phyloP scores from a whole-genome alignment of 1,140 invertebrate species.

The Gonioctena quinquepunctata region DNA sequence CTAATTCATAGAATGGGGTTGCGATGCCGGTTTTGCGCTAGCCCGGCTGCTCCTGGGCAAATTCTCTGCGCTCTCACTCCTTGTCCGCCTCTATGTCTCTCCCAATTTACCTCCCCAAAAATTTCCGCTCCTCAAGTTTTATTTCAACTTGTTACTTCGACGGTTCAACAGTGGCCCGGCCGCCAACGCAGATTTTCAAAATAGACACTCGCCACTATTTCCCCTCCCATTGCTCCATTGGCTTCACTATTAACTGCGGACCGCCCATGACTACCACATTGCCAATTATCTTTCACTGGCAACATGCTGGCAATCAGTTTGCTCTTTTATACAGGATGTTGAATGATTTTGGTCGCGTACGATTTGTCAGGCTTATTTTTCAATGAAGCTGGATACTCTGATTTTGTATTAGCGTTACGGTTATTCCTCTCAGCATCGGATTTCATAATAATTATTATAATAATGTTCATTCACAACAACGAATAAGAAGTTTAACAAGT shows the following conservation, averaged over 20 bases:
- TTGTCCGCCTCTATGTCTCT: constrained; percentile 6
- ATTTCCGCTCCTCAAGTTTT: neutral
- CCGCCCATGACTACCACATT: constrained; percentile 5
- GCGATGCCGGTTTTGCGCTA: constrained; percentile 20
- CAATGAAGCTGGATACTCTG: too few species aligned
- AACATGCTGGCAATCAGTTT: neutral
- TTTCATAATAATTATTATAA: too few species aligned
- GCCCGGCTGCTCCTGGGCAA: constrained; percentile 14
- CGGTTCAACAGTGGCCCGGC: neutral
- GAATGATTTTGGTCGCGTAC: too few species aligned
- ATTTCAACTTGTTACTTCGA: neutral
- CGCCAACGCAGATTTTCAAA: constrained; percentile 7
- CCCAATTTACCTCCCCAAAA: neutral
- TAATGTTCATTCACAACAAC: too few species aligned
- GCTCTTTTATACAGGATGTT: neutral
- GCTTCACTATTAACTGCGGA: constrained; percentile 5
- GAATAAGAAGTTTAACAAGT: too few species aligned
- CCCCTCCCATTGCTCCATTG: neutral
- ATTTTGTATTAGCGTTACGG: too few species aligned
- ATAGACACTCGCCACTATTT: neutral
- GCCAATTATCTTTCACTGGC: neutral
- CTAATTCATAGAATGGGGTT: constrained; percentile 19
- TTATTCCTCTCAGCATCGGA: too few species aligned
- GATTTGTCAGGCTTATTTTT: too few species aligned
- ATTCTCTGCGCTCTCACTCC: constrained; percentile 11